phyloP scores from a whole-genome alignment of 2,113 vertebrate genomes.

The Camelus dromedarius region DNA sequence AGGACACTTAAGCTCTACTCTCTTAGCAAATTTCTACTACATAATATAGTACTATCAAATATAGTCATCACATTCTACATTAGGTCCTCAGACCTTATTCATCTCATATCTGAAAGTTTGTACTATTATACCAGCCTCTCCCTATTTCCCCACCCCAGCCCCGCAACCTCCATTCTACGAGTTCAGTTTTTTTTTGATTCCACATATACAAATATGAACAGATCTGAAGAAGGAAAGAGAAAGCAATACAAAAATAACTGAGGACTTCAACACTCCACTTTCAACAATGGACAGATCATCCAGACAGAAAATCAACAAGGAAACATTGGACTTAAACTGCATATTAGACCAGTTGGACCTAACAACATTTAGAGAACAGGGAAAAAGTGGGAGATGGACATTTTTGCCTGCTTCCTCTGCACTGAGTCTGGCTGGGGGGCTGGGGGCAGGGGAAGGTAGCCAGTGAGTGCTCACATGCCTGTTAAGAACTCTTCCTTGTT shows the following conservation, averaged over 20 bases:
- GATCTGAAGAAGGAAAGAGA: no score
- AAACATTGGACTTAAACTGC: no score
- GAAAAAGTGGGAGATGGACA: neutral
- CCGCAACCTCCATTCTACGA: neutral
- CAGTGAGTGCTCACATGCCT: neutral
- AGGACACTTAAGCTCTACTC: neutral
- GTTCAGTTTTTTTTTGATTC: neutral
- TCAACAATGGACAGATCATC: no score
- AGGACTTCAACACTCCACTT: no score
- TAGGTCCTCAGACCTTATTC: neutral
- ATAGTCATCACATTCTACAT: neutral
- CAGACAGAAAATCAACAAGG: no score
- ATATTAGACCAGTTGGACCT: no score
- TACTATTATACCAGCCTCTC: neutral
- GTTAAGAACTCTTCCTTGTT: neutral
- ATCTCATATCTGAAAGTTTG: constrained; percentile 8
- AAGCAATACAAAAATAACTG: no score
- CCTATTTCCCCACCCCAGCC: neutral
- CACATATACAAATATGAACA: neutral
- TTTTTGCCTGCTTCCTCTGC: neutral
- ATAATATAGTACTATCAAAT: neutral
- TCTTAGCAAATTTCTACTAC: neutral
- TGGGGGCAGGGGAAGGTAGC: neutral
- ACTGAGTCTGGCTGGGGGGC: neutral
- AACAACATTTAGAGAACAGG: no score